Percentiles rank a stretch among this genome's conserved stretches.
Evolutionary conservation across 2,888 invertebrate genomes (phyloP).

Genomic region (Notocelia uddmanniana): DNA sequence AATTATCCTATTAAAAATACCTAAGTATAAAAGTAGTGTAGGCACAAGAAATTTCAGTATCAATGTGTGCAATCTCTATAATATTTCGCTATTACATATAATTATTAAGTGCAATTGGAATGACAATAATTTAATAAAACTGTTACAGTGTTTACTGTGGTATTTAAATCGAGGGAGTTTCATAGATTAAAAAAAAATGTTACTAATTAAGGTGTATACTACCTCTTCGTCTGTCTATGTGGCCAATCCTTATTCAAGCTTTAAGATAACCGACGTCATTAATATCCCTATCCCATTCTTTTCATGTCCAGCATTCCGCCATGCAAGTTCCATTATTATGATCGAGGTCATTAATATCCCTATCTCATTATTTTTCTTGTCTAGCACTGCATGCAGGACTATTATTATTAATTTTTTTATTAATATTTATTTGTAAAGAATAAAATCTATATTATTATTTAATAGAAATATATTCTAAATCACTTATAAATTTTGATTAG

Average conservation of each 20-base stretch:
- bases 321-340: not conserved
- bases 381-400: no score
- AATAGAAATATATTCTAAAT: not conserved
- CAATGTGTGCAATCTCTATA: conserved; percentile 71
- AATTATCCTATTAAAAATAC: conserved; percentile 70
- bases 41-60: conserved; percentile 82
- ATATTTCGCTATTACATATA: conserved; percentile 53
- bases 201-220: not conserved
- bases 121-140: conserved; percentile 23
- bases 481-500: not conserved
- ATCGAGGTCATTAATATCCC: not conserved
- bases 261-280: not conserved
- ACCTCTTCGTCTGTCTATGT: not conserved
- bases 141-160: conserved; percentile 11
- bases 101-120: conserved; percentile 52
- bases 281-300: no score
- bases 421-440: conserved; percentile 13
- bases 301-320: no score
- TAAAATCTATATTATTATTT: not conserved
- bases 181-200: not conserved
- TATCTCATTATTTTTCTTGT: not conserved
- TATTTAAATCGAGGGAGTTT: not conserved
- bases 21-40: conserved; percentile 79
- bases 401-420: conserved; percentile 4
- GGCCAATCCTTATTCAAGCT: not conserved